Percentiles rank a stretch among this genome's conserved stretches.
Evolutionary conservation across 92 coral and sea anemone genomes (phyloP).

Genomic region (Palythoa grandis): DNA sequence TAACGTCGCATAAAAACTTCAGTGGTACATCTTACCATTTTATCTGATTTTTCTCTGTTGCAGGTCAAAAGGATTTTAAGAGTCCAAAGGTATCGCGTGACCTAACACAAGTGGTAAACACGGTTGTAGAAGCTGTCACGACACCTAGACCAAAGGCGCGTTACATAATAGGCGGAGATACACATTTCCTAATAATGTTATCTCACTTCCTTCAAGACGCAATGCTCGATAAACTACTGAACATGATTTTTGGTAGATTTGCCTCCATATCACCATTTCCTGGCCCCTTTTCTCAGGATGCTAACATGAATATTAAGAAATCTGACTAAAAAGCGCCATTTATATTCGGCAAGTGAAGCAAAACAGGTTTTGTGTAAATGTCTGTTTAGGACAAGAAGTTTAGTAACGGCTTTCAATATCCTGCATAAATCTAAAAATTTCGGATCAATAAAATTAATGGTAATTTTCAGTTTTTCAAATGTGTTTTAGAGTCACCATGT

Average conservation of each 20-base stretch:
- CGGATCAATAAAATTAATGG: too few species aligned
- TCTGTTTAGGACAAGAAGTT: too few species aligned
- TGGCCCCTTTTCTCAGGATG: background rate
- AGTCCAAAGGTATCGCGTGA: slow-evolving; percentile 19
- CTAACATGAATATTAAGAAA: background rate
- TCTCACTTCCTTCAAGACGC: slow-evolving; percentile 3
- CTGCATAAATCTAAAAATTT: too few species aligned
- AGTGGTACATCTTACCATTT: too few species aligned
- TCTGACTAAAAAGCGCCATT: background rate
- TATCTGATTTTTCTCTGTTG: too few species aligned
- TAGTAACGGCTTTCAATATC: too few species aligned
- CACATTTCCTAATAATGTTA: slow-evolving; percentile 23
- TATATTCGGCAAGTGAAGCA: too few species aligned
- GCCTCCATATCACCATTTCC: slow-evolving; percentile 23
- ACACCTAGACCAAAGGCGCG: slow-evolving; percentile 19
- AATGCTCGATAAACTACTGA: slow-evolving; percentile 6
- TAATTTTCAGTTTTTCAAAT: too few species aligned
- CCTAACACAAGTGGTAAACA: slow-evolving; percentile 23
- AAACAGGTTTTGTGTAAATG: too few species aligned
- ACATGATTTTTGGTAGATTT: background rate
- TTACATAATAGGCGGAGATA: slow-evolving; percentile 16
- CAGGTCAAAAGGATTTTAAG: slow-evolving; percentile 28
- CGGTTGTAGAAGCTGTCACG: slow-evolving; percentile 19
- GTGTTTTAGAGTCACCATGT: too few species aligned
- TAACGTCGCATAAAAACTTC: too few species aligned